phyloP scores from a whole-genome alignment of 2,113 vertebrate genomes.

The Dipodomys merriami region DNA sequence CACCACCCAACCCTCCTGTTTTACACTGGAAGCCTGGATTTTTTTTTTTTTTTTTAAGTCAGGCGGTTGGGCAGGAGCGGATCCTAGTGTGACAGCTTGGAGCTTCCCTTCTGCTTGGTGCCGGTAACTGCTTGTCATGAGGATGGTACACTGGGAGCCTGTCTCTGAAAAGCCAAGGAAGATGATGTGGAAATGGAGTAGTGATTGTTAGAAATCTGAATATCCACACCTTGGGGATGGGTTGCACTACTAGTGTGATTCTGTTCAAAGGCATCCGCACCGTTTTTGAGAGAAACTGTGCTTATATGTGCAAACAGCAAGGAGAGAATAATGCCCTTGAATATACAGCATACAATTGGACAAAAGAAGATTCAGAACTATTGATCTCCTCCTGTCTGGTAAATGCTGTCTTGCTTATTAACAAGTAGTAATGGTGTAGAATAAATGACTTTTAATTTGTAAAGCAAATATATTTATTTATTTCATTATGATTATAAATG shows the following conservation, averaged over 20 bases:
- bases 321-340: constrained; percentile 91
- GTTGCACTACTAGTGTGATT: constrained; percentile 95
- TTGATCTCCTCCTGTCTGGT: constrained; percentile 88
- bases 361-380: constrained; percentile 91
- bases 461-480: constrained; percentile 59
- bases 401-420: constrained; percentile 87
- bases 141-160: constrained; percentile 80
- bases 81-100: constrained; percentile 82
- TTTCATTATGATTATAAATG: neutral
- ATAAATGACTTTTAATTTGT: constrained; percentile 55
- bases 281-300: constrained; percentile 95
- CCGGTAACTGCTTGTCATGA: constrained; percentile 80
- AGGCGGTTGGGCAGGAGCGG: constrained; percentile 80
- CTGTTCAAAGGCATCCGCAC: constrained; percentile 95
- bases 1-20: constrained; percentile 79
- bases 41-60: constrained; percentile 77
- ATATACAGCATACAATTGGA: constrained; percentile 89
- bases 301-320: constrained; percentile 94
- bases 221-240: constrained; percentile 90
- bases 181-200: constrained; percentile 82
- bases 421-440: constrained; percentile 66
- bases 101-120: constrained; percentile 76
- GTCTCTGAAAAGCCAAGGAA: constrained; percentile 81
- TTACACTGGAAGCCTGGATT: constrained; percentile 80
- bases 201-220: constrained; percentile 86